Evolutionary conservation across 2,888 invertebrate species (phyloP).

Genomic region (Melinopterus prodromus): DNA sequence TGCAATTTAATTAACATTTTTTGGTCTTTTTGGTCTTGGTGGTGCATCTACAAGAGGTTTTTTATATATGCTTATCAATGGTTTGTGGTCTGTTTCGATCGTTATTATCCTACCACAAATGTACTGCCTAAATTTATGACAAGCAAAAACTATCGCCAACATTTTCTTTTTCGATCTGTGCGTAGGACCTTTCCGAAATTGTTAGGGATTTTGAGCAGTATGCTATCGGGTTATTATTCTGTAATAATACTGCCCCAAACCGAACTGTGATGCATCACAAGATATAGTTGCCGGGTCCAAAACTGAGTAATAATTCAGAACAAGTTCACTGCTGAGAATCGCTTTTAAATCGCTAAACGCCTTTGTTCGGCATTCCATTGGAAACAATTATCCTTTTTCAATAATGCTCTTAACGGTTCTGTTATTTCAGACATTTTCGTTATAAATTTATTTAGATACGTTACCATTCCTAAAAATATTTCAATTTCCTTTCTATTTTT

Average conservation of each 20-base stretch:
- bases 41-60: not conserved
- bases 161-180: conserved; percentile 47
- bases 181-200: conserved; percentile 43
- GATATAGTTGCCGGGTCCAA: not conserved
- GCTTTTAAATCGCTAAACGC: conserved; percentile 5
- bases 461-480: no score
- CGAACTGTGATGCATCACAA: conserved; percentile 41
- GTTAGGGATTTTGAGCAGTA: conserved; percentile 41
- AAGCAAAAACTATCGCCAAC: conserved; percentile 45
- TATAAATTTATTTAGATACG: no score
- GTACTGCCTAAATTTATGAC: conserved; percentile 42
- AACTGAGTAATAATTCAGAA: not conserved
- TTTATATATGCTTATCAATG: conserved; percentile 27
- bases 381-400: no score
- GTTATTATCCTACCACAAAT: conserved; percentile 28
- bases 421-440: no score
- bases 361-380: conserved; percentile 8
- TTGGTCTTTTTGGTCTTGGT: conserved; percentile 18
- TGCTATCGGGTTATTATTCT: conserved; percentile 25
- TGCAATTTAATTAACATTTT: conserved; percentile 12
- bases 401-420: no score
- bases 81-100: conserved; percentile 48
- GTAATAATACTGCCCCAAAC: conserved; percentile 33
- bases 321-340: not conserved
- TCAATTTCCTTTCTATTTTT: no score